Evolutionary conservation across 2,113 vertebrate species (phyloP), one percentile per base, ranked within the genome.

Genomic region (Pluvianellus socialis): DNA sequence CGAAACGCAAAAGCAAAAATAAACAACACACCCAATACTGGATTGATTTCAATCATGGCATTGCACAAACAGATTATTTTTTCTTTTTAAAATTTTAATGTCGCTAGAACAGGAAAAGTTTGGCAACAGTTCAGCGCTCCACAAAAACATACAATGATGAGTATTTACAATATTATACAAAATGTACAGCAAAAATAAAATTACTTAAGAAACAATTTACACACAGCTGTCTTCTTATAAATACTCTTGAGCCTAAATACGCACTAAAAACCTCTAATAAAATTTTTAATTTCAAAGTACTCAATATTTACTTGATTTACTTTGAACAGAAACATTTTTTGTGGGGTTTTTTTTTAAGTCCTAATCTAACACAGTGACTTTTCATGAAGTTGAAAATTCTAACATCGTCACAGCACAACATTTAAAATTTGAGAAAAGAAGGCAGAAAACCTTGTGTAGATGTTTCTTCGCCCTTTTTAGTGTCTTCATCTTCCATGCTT

Each of bases 401-500:
- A 50, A 76, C 20, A 24, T 0, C 79, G 66, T 20, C 49, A 79
- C 8, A 61, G 75, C 27, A 92, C 62, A 62, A 73, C 74, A 85
- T 13, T 32, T 76, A 61, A 94, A 91, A 50, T 75, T 70, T 68
- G 76, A 96, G 74, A 94, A 95, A 96, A 90, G 62, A 88, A 90
- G 55, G 63, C 66, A 86, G 94, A 97, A 97, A 98, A 98, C 98
- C 98, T 98, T 98, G 97, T 92, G 97, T 53, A 91, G 97, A 38
- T 90, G 97, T 79, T 95, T 97, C 98, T 94, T 97, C 97, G 40
- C 96, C 96, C 93, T 98, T 98, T 90, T 98, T 98, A 72, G 92
- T 52, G 28, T 99, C 98, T 63, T 98, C 98, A 56, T 98, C 98
- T 72, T 98, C 98, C 55, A 97, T 88, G 90, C 97, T 98, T 26